These are phyloP conservation scores for Drosophila sordidapex DNA, from an alignment of 2,888 invertebrate genomes.

Conservation along the genomic window DNA sequence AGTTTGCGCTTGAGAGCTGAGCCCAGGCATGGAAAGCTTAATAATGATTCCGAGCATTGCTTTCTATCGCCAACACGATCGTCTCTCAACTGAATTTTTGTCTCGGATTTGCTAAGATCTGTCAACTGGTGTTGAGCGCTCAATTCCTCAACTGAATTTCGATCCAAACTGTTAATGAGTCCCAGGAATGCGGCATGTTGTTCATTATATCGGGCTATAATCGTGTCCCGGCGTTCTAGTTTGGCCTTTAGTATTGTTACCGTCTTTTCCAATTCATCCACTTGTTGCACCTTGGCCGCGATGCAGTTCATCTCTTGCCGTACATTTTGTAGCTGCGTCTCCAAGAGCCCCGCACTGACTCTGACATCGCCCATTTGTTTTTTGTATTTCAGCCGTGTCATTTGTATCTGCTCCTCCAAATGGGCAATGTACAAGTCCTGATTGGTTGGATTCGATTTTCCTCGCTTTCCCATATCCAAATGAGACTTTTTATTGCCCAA, in stretches of 20 bases:
- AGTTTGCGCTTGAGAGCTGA: slow-evolving; percentile 38
- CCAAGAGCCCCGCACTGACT: slow-evolving; percentile 46
- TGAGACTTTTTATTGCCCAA: neutral
- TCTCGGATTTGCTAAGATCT: neutral
- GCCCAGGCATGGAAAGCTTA: slow-evolving; percentile 31
- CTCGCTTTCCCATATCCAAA: neutral
- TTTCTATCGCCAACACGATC: slow-evolving; percentile 4
- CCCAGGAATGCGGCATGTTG: slow-evolving; percentile 39
- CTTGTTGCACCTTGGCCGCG: slow-evolving; percentile 29
- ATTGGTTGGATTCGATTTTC: neutral
- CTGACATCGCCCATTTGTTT: slow-evolving; percentile 54
- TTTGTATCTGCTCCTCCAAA: slow-evolving; percentile 60
- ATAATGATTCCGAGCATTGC: slow-evolving; percentile 4
- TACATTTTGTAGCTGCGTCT: slow-evolving; percentile 50
- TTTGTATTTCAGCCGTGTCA: slow-evolving; percentile 48
- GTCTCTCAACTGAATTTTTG: neutral
- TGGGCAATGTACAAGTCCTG: slow-evolving; percentile 54
- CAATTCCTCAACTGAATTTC: slow-evolving; percentile 1
- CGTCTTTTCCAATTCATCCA: slow-evolving; percentile 43
- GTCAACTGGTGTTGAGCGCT: neutral
- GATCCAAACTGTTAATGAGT: slow-evolving; percentile 22
- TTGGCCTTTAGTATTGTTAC: slow-evolving; percentile 39
- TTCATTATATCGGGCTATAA: slow-evolving; percentile 53
- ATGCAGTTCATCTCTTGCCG: slow-evolving; percentile 49
- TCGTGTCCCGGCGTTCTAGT: slow-evolving; percentile 45